Base-by-base conservation (phyloP, 1,140 invertebrate species). In the Trialeurodes vaporariorum region DNA sequence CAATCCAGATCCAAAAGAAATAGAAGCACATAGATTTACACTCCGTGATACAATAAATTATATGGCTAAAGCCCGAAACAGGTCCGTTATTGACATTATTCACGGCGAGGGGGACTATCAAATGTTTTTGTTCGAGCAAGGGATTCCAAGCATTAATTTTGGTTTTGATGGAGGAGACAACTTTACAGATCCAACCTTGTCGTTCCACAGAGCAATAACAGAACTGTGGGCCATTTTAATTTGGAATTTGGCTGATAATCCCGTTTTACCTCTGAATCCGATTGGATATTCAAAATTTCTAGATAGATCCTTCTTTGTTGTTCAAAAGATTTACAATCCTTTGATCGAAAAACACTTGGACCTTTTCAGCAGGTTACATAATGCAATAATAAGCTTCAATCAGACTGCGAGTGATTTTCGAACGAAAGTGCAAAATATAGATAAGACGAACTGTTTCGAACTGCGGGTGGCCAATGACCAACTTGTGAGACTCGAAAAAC, bases 51-150 rank as follows among this genome's bases (percentile, higher is more conserved):
- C 34, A 9, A 49, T 49, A 17, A 5, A 49, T 9, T 17, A 49
- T 17, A 49, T 49, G 34, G 34, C 34, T 17, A 49, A 49, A 49
- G 34, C 17, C 5, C 5, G 17, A 49, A 49, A 49, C 17, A 49
- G 5, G 34, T 49, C 34, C 5, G 34, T 49, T 2, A 49, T 68
- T 1, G 67, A 64, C 17, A 63, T 24, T 12, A 64, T 68, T 13
- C 63, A 62, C 25, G 67, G 67, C 11, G 67, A 68, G 64, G 67
- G 67, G 21, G 67, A 68, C 40, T 68, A 68, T 68, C 67, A 68
- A 49, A 68, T 68, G 67, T 68, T 68, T 40, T 61, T 68, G 25
- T 61, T 63, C 40, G 67, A 68, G 40, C 67, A 68, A 68, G 67
- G 67, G 5, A 64, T 68, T 23, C 67, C 67, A n/a, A 68, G 67